Percentiles rank a stretch among this genome's conserved stretches.
Conservation (phyloP, 2,113 vertebrate genomes). For the Ictidomys tridecemlineatus region DNA sequence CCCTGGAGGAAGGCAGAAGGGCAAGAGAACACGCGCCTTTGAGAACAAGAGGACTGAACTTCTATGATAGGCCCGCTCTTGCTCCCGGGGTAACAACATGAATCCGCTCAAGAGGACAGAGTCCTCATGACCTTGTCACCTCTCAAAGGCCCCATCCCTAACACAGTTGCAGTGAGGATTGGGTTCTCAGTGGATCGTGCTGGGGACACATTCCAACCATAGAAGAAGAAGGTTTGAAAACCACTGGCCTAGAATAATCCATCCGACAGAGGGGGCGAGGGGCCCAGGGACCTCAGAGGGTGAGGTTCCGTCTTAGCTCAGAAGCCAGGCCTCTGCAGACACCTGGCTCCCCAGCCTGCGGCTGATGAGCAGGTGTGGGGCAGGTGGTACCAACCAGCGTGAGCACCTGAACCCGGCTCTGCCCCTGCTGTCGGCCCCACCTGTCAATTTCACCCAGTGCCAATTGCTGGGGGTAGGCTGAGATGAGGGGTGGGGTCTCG, state of each 20-base stretch:
- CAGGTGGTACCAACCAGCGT: neutral
- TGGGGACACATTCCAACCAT: neutral
- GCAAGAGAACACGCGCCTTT: neutral
- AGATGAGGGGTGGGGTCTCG: neutral
- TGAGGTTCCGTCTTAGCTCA: neutral
- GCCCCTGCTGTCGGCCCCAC: too few relatives aligned
- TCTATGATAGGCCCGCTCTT: neutral
- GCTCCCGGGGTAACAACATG: too few relatives aligned
- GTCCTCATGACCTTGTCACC: neutral
- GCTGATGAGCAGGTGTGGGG: neutral
- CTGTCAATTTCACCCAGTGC: accelerated
- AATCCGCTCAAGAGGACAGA: neutral
- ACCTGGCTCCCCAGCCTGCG: neutral
- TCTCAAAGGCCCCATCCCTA: neutral
- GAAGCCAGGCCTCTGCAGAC: neutral
- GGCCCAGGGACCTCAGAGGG: neutral
- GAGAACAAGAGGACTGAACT: neutral
- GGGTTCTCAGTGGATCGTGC: neutral
- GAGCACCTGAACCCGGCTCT: neutral
- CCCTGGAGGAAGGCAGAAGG: neutral
- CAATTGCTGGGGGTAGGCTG: neutral
- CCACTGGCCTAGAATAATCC: neutral
- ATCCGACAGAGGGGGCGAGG: neutral
- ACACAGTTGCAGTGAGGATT: neutral
- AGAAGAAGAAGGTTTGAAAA: neutral